Conservation (phyloP, 2,888 invertebrate species). For the Barypeithes pellucidus region DNA sequence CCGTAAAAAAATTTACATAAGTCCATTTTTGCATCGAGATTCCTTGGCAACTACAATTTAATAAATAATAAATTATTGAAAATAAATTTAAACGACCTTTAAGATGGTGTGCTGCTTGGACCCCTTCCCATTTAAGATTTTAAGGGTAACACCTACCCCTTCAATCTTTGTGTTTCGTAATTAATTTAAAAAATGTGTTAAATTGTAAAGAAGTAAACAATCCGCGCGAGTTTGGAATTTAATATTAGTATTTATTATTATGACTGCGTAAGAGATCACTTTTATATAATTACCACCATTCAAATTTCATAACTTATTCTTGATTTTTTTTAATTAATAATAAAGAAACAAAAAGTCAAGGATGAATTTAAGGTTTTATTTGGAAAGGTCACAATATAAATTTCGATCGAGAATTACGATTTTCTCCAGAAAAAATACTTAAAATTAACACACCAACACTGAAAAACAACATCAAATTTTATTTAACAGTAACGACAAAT, state of each 20-base stretch:
- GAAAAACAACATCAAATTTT: no score
- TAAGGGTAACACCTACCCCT: neutral
- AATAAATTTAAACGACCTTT: no score
- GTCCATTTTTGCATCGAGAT: no score
- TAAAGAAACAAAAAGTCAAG: conserved; percentile 1
- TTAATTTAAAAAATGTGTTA: neutral
- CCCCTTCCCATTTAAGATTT: no score
- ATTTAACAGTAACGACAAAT: no score
- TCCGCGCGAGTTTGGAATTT: neutral
- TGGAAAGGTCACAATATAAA: conserved; percentile 1
- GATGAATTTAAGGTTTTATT: neutral
- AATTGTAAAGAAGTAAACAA: neutral
- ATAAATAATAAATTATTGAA: no score
- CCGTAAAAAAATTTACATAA: no score
- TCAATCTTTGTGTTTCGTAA: neutral
- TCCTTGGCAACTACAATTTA: no score
- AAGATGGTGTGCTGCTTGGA: no score
- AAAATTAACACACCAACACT: no score
- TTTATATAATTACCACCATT: neutral
- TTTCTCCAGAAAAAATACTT: no score
- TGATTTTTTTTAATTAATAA: neutral
- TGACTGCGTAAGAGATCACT: neutral
- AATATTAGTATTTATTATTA: neutral
- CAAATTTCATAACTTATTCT: neutral
- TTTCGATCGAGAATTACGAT: no score